Base-by-base conservation (phyloP, 2,888 invertebrate species). In the Macrosoma leucophasiata region DNA sequence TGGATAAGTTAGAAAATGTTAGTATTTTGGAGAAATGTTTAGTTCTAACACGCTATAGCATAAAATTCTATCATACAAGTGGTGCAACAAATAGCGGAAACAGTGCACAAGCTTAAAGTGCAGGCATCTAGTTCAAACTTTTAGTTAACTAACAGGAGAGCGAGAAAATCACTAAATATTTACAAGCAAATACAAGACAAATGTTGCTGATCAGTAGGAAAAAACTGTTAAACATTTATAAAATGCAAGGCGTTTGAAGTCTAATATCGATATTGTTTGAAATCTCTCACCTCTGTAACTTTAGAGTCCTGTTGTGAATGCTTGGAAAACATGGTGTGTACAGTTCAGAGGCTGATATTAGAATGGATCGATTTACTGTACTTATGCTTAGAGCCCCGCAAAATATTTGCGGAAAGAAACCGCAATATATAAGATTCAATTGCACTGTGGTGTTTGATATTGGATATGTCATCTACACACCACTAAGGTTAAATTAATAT, bases 21-120 rank as follows among this genome's bases (percentile, higher is more conserved):
- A 84, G 84, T 84, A 84, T 84, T 84, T 84, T 82, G 84, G 81
- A 72, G 75, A 82, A 81, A 75, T 61, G 52, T 50, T 50, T 58
- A 55, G 35, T 48, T 38, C 42, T 46, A 58, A 43, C n/a, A 55
- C 47, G 64, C 52, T 59, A 50, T 52, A 55, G 48, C 52, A 56
- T 59, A 48, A 42, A 52, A 58, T 53, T 56, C 53, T n/a, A 48
- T 58, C 42, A 62, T 60, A 62, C 52, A 52, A n/a, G n/a, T 45
- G 41, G 67, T 72, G 75, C 75, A 55, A 53, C 51, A 48, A 50
- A 54, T 29, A 67, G 67, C 67, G 50, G 53, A 52, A 54, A 55
- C 50, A 48, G 72, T 76, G 78, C 71, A 62, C 61, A 78, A 77
- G 78, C 76, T 66, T 42, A 53, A 39, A 62, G 60, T 66, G 62